Evolutionary conservation across 2,888 invertebrate species (phyloP).

Genomic region (Megamerina dolium): DNA sequence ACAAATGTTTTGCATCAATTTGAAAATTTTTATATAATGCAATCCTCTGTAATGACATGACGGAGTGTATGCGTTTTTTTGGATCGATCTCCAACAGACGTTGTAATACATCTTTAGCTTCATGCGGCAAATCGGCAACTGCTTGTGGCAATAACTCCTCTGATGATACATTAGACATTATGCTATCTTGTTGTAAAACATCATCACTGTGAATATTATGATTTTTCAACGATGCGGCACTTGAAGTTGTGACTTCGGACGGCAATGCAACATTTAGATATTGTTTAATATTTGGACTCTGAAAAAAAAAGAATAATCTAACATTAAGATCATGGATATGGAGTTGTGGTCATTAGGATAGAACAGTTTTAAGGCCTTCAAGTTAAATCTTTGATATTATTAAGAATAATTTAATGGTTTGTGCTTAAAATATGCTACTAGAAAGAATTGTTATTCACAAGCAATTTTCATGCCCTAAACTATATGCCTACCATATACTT

Average conservation of each 20-base stretch:
- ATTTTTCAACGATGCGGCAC: neutral
- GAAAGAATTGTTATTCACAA: no score
- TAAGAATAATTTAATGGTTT: no score
- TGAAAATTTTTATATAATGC: conserved; percentile 40
- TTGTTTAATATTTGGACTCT: conserved; percentile 30
- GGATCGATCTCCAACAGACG: conserved; percentile 35
- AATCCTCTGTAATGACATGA: conserved; percentile 38
- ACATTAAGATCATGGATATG: conserved; percentile 3
- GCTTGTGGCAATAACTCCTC: conserved; percentile 30
- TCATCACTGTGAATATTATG: neutral
- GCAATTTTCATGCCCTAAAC: no score
- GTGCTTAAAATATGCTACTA: no score
- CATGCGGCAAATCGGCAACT: conserved; percentile 27
- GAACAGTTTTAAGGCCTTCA: no score
- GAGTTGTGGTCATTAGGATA: no score
- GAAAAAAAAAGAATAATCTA: conserved; percentile 6
- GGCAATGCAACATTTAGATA: conserved; percentile 22
- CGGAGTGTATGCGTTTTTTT: conserved; percentile 36
- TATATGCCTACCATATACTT: no score
- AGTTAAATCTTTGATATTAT: no score
- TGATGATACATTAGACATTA: neutral
- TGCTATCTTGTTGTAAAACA: conserved; percentile 5
- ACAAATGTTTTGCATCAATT: conserved; percentile 30
- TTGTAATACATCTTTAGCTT: conserved; percentile 35
- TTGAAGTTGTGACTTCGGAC: neutral